A percentile compares a stretch with the other conserved stretches of the same genome.
Evolutionary conservation across 2,888 invertebrate species (phyloP).

Genomic region (Nephrotoma appendiculata): DNA sequence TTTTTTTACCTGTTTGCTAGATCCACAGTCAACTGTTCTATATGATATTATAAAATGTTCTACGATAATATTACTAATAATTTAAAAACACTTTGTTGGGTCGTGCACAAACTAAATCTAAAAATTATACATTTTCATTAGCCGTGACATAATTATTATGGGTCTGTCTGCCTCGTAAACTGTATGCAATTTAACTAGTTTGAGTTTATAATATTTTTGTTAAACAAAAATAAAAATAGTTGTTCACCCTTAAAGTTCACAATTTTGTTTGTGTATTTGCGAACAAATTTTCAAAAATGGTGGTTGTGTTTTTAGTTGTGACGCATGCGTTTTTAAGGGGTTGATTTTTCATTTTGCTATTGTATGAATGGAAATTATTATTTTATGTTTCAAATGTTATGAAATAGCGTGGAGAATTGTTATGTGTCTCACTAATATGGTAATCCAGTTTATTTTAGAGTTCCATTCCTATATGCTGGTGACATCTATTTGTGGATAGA

Average conservation of each 20-base stretch:
- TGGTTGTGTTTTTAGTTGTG: not conserved
- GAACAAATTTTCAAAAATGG: not conserved
- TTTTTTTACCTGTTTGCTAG: not conserved
- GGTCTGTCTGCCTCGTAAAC: not conserved
- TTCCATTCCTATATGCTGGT: not conserved
- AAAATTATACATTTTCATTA: not conserved
- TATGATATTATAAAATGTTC: not conserved
- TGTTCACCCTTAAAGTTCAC: not conserved
- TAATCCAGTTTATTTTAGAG: not conserved
- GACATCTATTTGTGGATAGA: not conserved
- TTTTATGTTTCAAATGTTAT: not conserved
- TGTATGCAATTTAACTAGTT: not conserved
- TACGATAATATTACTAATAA: not conserved
- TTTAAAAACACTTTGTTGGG: not conserved
- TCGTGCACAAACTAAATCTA: not conserved
- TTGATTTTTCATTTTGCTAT: not conserved
- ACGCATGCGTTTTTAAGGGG: not conserved
- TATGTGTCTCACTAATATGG: not conserved
- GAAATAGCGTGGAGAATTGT: not conserved
- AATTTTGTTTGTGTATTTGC: not conserved
- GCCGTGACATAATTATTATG: not conserved
- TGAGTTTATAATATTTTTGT: not conserved
- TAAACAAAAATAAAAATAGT: not conserved
- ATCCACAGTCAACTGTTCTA: not conserved
- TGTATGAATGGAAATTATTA: not conserved